A percentile compares a stretch with the other conserved stretches of the same genome.
phyloP scores from a whole-genome alignment of 2,888 invertebrate genomes.

The Clostera curtula region DNA sequence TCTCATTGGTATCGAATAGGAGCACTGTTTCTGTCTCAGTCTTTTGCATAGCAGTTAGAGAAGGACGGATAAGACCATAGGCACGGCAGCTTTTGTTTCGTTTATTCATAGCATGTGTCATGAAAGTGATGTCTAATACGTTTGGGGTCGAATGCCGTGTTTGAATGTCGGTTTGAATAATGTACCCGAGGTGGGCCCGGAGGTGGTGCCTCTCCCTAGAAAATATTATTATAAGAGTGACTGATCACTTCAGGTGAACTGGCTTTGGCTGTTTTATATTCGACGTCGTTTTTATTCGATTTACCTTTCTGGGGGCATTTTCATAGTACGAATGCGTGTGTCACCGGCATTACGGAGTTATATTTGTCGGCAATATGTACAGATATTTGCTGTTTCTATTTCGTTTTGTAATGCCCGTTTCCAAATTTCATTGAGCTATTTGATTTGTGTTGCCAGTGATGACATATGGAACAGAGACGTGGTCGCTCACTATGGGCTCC shows the following conservation, averaged over 20 bases:
- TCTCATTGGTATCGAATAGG: constrained; percentile 60
- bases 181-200: constrained; percentile 24
- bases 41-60: constrained; percentile 21
- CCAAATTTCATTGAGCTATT: too few relatives aligned
- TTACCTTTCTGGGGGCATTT: constrained; percentile 4
- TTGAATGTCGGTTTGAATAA: constrained; percentile 42
- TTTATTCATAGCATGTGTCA: constrained; percentile 52
- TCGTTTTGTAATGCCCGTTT: too few relatives aligned
- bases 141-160: constrained; percentile 43
- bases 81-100: constrained; percentile 30
- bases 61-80: constrained; percentile 29
- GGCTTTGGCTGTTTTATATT: too few relatives aligned
- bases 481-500: too few relatives aligned
- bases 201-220: constrained; percentile 13
- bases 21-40: constrained; percentile 30
- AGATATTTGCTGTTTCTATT: too few relatives aligned
- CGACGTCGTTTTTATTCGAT: background rate
- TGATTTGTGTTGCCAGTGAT: too few relatives aligned
- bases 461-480: too few relatives aligned
- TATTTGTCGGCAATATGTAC: too few relatives aligned
- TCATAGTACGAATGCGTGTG: too few relatives aligned
- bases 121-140: constrained; percentile 52
- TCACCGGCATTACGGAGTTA: too few relatives aligned
- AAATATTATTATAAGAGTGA: constrained; percentile 12
- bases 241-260: constrained; percentile 2